Base-by-base conservation (phyloP, 2,888 invertebrate species). In the Timandra comae region DNA sequence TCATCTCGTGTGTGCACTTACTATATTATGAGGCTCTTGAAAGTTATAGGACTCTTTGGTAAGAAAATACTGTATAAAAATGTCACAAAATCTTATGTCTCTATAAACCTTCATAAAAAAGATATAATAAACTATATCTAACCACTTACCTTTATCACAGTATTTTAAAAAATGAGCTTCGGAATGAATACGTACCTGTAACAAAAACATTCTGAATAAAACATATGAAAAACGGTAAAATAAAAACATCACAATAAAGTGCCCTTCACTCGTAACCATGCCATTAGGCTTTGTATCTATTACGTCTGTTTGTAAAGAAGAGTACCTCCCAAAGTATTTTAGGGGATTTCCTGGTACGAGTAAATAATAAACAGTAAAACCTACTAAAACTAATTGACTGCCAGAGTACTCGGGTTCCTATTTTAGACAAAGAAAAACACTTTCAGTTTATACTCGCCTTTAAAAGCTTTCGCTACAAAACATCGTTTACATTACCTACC, bases 381-480 rank as follows among this genome's bases (percentile, higher is more conserved):
- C 33, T 43, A 32, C 39, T 38, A 36, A 34, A 33, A 35, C 39
- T 51, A 46, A 51, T 52, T 49, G 50, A 46, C 48, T 35, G 38
- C 38, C 41, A 41, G 40, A 36, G 41, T 38, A 47, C 33, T 43
- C 37, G 33, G 41, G 38, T 30, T 42, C 42, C 36, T 41, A 44
- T 52, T 51, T 47, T 38, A 29, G 32, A 45, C 44, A 46, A 51
- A 48, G 49, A 56, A 53, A 52, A 56, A 46, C 38, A 52, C 47
- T 51, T 54, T 54, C 59, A 52, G 53, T 61, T 55, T 60, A 60
- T 60, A 51, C 52, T 52, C 35, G 43, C 35, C 56, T 56, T 59
- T 61, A 56, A 66, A 66, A 63, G 68, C 65, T 66, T 64, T 60
- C 55, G 44, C 54, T 55, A 56, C 59, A 56, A 64, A 24, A 63